Evolutionary conservation across 2,113 vertebrate genomes (phyloP).

Genomic region (Nansenia antarctica): DNA sequence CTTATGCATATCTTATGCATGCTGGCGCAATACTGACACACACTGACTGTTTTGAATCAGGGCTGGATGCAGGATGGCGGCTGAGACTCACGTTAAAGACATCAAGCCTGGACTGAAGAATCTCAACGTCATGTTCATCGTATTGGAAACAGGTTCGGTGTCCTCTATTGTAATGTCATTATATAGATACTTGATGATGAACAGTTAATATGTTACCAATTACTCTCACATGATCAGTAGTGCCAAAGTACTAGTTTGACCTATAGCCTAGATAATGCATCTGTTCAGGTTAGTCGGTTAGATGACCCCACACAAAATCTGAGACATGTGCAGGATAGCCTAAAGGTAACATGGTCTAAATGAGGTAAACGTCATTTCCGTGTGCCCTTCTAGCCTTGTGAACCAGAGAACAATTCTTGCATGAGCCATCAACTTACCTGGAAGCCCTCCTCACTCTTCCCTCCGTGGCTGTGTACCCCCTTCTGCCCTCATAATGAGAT

Average conservation of each 20-base stretch:
- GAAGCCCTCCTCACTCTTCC: not conserved
- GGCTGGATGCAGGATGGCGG: not conserved
- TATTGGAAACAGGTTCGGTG: slow-evolving; percentile 81
- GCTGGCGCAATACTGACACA: too few species aligned
- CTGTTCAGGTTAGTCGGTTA: too few species aligned
- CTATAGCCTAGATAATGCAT: not conserved
- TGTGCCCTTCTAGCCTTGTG: not conserved
- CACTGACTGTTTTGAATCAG: too few species aligned
- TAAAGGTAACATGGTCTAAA: too few species aligned
- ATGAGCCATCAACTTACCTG: not conserved
- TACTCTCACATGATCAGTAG: not conserved
- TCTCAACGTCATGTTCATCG: slow-evolving; percentile 84
- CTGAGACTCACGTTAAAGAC: slow-evolving; percentile 67
- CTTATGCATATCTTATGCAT: too few species aligned
- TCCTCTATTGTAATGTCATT: too few species aligned
- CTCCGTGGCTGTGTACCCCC: not conserved
- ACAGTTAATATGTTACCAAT: not conserved
- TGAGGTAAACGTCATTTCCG: not conserved
- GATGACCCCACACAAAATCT: too few species aligned
- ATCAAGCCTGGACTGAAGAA: slow-evolving; percentile 86
- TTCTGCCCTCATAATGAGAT: not conserved
- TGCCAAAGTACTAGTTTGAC: not conserved
- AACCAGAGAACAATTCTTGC: not conserved
- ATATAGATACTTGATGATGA: too few species aligned
- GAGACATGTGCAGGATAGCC: too few species aligned